A percentile compares a stretch with the other conserved stretches of the same genome.
Conservation (phyloP, 2,888 invertebrate genomes). For the Phyto melanocephala region DNA sequence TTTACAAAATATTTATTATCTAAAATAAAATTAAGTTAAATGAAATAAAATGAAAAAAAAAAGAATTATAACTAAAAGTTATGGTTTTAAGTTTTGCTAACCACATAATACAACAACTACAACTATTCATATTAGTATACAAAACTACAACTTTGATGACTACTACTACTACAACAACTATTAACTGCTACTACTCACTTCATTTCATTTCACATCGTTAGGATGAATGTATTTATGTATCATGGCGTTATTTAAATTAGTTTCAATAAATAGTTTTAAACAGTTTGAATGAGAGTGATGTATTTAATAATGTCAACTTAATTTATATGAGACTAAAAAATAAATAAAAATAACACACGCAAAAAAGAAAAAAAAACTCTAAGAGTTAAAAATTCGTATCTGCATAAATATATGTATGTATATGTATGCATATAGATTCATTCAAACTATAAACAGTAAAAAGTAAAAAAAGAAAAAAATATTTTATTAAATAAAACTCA, state of each 20-base stretch:
- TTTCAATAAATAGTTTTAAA: conserved; percentile 64
- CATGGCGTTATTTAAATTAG: conserved; percentile 63
- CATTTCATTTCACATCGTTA: not conserved
- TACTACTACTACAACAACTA: not conserved
- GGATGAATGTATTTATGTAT: not conserved
- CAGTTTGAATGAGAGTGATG: conserved; percentile 61
- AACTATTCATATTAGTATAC: not conserved
- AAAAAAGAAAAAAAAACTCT: conserved; percentile 22
- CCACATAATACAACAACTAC: conserved; percentile 15
- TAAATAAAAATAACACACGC: conserved; percentile 52
- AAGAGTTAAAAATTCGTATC: conserved; percentile 41
- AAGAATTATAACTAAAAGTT: conserved; percentile 57
- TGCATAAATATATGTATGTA: conserved; percentile 49
- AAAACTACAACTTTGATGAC: not conserved
- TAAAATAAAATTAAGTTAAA: conserved; percentile 47
- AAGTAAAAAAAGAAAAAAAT: not conserved
- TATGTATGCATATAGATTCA: too few species aligned
- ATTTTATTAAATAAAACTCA: conserved; percentile 33
- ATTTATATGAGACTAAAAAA: conserved; percentile 66
- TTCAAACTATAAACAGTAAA: conserved; percentile 7
- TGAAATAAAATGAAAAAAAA: conserved; percentile 32
- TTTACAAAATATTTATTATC: conserved; percentile 40
- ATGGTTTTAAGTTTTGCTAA: conserved; percentile 45
- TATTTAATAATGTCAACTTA: conserved; percentile 66
- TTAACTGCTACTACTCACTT: not conserved